These are phyloP conservation scores for fruit fly (Drosophila melanogaster) DNA, from an alignment of 1,140 invertebrate genomes.

Conservation along the genomic window Release_6_plus_ISO1_MT NT_037436.4:1691001-1691500, in stretches of 20 bases:
- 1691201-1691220: too few species aligned
- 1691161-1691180: not conserved
- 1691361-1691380: slow-evolving; percentile 79
- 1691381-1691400: slow-evolving; percentile 69
- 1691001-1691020: slow-evolving; percentile 77
- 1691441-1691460: slow-evolving; percentile 3
- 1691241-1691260: too few species aligned
- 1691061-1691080: slow-evolving; percentile 57
- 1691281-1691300: not conserved
- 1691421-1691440: slow-evolving; percentile 35
- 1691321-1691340: slow-evolving; percentile 17
- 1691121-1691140: slow-evolving; percentile 20
- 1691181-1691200: too few species aligned
- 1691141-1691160: slow-evolving; percentile 17
- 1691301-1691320: slow-evolving; percentile 19
- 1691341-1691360: slow-evolving; percentile 79
- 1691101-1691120: slow-evolving; percentile 55
- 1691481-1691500: slow-evolving; percentile 76
- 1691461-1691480: not conserved
- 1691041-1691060: slow-evolving; percentile 73
- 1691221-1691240: too few species aligned
- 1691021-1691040: slow-evolving; percentile 57
- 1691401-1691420: slow-evolving; percentile 23
- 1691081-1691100: slow-evolving; percentile 50
- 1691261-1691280: too few species aligned